phyloP scores from a whole-genome alignment of 2,113 vertebrate species.

The Larimichthys polyactis region DNA sequence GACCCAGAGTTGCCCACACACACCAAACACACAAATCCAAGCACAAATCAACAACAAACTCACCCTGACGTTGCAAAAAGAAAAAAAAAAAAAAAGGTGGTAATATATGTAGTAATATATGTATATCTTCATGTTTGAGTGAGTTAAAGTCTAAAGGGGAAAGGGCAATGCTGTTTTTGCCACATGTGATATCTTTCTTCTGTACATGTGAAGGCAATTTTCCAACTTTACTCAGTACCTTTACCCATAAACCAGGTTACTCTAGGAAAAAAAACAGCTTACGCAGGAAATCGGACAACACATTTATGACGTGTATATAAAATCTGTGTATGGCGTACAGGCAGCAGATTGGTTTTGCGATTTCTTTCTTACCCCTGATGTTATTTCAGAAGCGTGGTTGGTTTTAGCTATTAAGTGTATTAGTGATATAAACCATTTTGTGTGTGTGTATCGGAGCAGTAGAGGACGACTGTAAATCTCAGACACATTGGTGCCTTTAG shows the following conservation, averaged over 20 bases:
- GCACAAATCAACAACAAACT: not conserved
- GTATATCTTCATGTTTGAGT: not conserved
- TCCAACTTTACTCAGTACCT: not conserved
- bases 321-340: not conserved
- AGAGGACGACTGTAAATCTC: not conserved
- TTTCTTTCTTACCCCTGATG: not conserved
- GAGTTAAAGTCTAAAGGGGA: not conserved
- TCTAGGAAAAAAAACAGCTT: not conserved
- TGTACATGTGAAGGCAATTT: not conserved
- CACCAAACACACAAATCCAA: not conserved
- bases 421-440: not conserved
- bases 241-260: not conserved
- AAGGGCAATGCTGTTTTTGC: not conserved
- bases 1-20: slow-evolving; percentile 14
- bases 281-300: not conserved
- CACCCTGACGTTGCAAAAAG: not conserved
- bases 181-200: not conserved
- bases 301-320: not conserved
- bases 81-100: too few relatives aligned
- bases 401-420: not conserved
- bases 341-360: not conserved
- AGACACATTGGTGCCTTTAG: not conserved
- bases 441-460: not conserved
- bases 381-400: not conserved
- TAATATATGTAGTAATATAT: not conserved